Evolutionary conservation across 2,113 vertebrate species (phyloP).

Genomic region (Cichladusa arquata): DNA sequence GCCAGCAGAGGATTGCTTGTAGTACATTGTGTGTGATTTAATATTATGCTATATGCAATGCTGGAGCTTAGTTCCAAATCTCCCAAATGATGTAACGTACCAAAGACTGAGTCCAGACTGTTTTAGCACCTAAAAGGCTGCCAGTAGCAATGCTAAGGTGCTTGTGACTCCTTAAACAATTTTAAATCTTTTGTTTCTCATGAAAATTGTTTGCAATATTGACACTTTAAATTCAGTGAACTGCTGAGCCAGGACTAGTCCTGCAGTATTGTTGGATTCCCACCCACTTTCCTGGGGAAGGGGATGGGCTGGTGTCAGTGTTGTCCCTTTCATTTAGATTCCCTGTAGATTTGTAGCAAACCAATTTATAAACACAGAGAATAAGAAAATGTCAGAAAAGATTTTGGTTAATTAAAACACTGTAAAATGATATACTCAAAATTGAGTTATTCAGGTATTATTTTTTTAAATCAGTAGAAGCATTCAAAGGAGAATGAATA

Average conservation of each 20-base stretch:
- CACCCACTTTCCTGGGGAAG: neutral
- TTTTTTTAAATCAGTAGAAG: neutral
- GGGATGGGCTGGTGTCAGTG: neutral
- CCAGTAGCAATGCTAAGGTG: neutral
- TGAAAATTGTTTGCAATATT: neutral
- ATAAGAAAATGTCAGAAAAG: neutral
- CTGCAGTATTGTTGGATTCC: neutral
- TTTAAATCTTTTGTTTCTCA: neutral
- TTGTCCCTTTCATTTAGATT: neutral
- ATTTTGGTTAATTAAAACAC: neutral
- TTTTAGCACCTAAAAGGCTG: neutral
- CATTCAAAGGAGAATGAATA: neutral
- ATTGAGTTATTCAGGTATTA: neutral
- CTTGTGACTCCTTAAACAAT: neutral
- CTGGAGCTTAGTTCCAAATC: slow-evolving; percentile 41
- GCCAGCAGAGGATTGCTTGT: slow-evolving; percentile 48
- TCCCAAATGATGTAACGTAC: neutral
- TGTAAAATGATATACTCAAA: neutral
- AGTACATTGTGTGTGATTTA: slow-evolving; percentile 50
- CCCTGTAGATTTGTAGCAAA: neutral
- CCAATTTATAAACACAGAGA: neutral
- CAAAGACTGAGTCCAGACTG: neutral
- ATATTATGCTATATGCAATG: neutral
- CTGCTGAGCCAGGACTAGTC: neutral
- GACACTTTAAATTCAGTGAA: neutral